Base-by-base conservation (phyloP, 2,888 invertebrate species). In the Amitus sp. region DNA sequence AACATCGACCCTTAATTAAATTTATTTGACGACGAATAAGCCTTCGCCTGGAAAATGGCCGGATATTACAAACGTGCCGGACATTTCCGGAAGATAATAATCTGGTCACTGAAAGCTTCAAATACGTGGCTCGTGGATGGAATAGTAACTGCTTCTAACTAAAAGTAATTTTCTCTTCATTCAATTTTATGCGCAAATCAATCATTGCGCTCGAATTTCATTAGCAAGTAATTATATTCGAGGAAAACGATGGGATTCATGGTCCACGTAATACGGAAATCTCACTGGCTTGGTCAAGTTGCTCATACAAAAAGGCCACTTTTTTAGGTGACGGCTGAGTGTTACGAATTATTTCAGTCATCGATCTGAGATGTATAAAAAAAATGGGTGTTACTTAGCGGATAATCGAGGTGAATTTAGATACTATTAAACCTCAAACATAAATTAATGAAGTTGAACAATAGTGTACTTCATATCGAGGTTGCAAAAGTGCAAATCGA, bases 61-160 rank as follows among this genome's bases (percentile, higher is more conserved):
- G 76, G 77, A 77, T 73, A 77, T 77, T 77, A 68, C 74, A 69
- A 64, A 52, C 63, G 62, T 56, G 68, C 55, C 60, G 62, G 67
- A 64, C 66, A 72, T 74, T 74, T 75, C 74, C 74, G 67, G 70
- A 65, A 56, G 66, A 71, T 75, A 73, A 75, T 73, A 71, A 73
- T 72, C 67, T 63, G 63, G 62, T 65, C 65, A 43, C 50, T 45
- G 62, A 33, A 50, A 54, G 54, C 47, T 40, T 40, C 39, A 18
- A 52, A 37, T 27, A 47, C 45, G 30, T 39, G 53, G 18, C 13
- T 15, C 42, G 39, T 33, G 39, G 15, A 39, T 39, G 12, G 18
- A 39, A 17, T 39, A 13, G 18, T 39, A 39, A 39, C 33, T 42
- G 15, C 39, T 49, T 55, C 37, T 47, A 52, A 56, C 52, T 56